Percentiles rank a stretch among this genome's conserved stretches.
Conservation (phyloP, 2,888 invertebrate genomes). For the Noctua fimbriata region DNA sequence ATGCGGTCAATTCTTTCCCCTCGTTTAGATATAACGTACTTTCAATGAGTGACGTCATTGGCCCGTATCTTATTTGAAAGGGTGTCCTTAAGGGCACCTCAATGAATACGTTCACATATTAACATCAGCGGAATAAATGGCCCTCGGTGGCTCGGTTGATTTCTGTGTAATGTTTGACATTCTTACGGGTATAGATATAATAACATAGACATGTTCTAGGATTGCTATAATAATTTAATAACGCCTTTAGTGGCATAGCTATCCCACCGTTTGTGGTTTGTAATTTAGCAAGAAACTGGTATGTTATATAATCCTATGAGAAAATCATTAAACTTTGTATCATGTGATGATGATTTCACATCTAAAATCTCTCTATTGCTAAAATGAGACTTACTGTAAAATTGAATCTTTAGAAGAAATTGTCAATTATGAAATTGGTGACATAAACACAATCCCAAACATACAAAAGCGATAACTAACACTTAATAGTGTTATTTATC, state of each 20-base stretch:
- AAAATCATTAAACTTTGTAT: neutral
- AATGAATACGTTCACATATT: slow-evolving; percentile 44
- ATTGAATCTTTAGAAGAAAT: neutral
- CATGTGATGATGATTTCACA: neutral
- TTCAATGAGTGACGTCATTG: slow-evolving; percentile 64
- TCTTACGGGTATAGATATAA: neutral
- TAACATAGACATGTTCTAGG: neutral
- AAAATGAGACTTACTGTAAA: neutral
- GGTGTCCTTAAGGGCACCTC: slow-evolving; percentile 36
- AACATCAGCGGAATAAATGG: neutral
- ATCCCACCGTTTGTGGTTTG: slow-evolving; percentile 5
- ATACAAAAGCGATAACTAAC: neutral
- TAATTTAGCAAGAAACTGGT: slow-evolving; percentile 3
- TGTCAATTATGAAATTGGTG: neutral
- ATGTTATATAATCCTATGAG: neutral
- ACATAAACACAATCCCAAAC: neutral
- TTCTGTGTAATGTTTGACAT: slow-evolving; percentile 14
- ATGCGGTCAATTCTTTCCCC: slow-evolving; percentile 73
- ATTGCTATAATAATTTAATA: slow-evolving; percentile 24
- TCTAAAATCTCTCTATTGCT: neutral
- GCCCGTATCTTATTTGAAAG: slow-evolving; percentile 44
- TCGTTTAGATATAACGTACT: slow-evolving; percentile 59
- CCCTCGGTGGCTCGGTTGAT: neutral
- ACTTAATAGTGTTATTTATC: slow-evolving; percentile 10
- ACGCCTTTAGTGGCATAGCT: neutral